These are phyloP conservation scores for Lamellibrachia columna DNA, from an alignment of 2,888 invertebrate genomes.

Conservation along the genomic window DNA sequence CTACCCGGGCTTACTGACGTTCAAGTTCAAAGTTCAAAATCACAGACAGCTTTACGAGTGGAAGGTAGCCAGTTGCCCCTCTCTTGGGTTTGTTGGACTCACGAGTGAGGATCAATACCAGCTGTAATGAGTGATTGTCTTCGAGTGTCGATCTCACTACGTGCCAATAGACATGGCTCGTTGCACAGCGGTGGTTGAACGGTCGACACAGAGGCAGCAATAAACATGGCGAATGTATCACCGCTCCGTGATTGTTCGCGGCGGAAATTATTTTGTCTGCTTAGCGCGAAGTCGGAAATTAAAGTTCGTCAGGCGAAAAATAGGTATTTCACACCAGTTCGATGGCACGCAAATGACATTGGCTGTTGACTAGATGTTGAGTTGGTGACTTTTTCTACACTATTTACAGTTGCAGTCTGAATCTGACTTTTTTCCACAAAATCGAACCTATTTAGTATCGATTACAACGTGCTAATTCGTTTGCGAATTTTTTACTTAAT, in stretches of 20 bases:
- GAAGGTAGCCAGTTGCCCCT: too few species aligned
- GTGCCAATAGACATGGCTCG: too few species aligned
- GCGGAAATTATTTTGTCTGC: conserved; percentile 6
- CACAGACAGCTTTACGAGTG: too few species aligned
- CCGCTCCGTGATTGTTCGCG: not conserved
- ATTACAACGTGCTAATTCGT: not conserved
- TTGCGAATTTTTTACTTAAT: too few species aligned
- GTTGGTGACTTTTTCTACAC: not conserved
- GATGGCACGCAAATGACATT: not conserved
- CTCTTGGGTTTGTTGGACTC: too few species aligned
- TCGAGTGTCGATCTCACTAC: too few species aligned
- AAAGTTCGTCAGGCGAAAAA: not conserved
- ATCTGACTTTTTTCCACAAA: not conserved
- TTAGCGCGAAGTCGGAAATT: not conserved
- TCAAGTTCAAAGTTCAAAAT: too few species aligned
- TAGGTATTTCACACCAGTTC: not conserved
- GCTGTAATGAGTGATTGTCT: too few species aligned
- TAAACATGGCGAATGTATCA: not conserved
- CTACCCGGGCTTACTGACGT: too few species aligned
- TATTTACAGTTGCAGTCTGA: not conserved
- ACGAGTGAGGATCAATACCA: too few species aligned
- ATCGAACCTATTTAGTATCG: not conserved
- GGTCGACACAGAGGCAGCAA: not conserved
- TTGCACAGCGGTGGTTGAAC: not conserved
- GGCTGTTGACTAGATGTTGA: not conserved